These are phyloP conservation scores for Cataglyphis cursor DNA, from an alignment of 2,888 invertebrate species.

Conservation along the genomic window DNA sequence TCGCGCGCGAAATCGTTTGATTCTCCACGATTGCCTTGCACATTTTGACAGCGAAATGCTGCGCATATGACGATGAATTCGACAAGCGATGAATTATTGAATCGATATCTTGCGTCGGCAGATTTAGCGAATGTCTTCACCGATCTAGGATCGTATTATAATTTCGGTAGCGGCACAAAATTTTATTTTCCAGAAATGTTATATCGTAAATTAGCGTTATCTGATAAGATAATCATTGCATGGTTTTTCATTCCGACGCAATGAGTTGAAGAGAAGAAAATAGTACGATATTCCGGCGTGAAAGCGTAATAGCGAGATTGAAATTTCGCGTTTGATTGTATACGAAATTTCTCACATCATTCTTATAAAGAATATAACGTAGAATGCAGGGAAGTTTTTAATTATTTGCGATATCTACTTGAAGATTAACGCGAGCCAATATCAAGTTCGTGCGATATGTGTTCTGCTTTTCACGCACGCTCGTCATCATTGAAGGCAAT, in stretches of 20 bases:
- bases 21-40: conserved; percentile 58
- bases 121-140: conserved; percentile 6
- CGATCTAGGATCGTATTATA: conserved; percentile 7
- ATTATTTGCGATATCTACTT: conserved; percentile 37
- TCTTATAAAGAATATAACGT: conserved; percentile 27
- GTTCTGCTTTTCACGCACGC: conserved; percentile 45
- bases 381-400: conserved; percentile 35
- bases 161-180: conserved; percentile 41
- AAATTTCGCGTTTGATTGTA: conserved; percentile 49
- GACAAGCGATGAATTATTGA: conserved; percentile 24
- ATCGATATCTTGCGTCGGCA: conserved; percentile 23
- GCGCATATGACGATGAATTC: conserved; percentile 19
- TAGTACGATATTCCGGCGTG: conserved; percentile 13
- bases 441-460: conserved; percentile 34
- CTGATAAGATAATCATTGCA: background rate
- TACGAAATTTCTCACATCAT: conserved; percentile 47
- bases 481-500: conserved; percentile 34
- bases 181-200: conserved; percentile 35
- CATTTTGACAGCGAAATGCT: conserved; percentile 36
- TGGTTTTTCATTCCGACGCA: conserved; percentile 5
- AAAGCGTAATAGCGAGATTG: conserved; percentile 16
- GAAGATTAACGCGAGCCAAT: conserved; percentile 45
- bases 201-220: conserved; percentile 12
- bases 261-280: conserved; percentile 11
- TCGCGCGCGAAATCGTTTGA: conserved; percentile 43